Percentiles rank a stretch among this genome's conserved stretches.
These are phyloP conservation scores for Gymnocephalus cernua DNA, from an alignment of 2,113 vertebrate species.

Conservation along the genomic window DNA sequence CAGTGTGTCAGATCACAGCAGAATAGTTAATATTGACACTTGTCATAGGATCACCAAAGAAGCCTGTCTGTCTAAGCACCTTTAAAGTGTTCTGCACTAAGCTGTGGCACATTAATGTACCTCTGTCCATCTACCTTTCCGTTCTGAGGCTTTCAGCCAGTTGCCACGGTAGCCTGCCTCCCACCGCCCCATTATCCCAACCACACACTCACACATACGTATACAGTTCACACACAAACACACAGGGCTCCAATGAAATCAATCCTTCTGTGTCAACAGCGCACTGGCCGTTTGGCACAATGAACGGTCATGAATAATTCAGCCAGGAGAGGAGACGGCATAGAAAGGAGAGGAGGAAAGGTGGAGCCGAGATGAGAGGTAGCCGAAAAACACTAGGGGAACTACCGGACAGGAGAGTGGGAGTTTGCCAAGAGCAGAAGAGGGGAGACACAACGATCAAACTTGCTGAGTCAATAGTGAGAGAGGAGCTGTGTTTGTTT, in stretches of 20 bases:
- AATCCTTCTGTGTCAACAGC: constrained; percentile 72
- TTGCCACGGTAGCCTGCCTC: constrained; percentile 32
- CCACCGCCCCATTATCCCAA: constrained; percentile 37
- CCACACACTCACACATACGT: constrained; percentile 44
- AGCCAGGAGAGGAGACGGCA: constrained; percentile 47
- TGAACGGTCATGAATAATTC: constrained; percentile 79
- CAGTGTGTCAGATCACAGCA: not conserved
- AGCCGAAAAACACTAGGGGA: constrained; percentile 33
- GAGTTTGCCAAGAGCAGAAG: constrained; percentile 36
- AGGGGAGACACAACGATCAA: constrained; percentile 56
- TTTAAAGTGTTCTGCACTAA: not conserved
- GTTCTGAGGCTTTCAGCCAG: constrained; percentile 27
- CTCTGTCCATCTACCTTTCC: constrained; percentile 20
- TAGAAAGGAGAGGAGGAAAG: constrained; percentile 33
- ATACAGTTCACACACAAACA: constrained; percentile 35
- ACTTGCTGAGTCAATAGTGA: constrained; percentile 76
- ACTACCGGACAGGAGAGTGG: constrained; percentile 26
- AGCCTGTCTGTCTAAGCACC: not conserved
- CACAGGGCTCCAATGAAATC: constrained; percentile 68
- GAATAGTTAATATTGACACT: not conserved
- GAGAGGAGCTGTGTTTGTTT: constrained; percentile 43
- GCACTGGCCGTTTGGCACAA: constrained; percentile 75
- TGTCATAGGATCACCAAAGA: not conserved
- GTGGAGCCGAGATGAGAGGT: constrained; percentile 35
- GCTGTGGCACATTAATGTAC: not conserved